phyloP scores from a whole-genome alignment of 2,113 vertebrate species.

The Pterocles gutturalis region DNA sequence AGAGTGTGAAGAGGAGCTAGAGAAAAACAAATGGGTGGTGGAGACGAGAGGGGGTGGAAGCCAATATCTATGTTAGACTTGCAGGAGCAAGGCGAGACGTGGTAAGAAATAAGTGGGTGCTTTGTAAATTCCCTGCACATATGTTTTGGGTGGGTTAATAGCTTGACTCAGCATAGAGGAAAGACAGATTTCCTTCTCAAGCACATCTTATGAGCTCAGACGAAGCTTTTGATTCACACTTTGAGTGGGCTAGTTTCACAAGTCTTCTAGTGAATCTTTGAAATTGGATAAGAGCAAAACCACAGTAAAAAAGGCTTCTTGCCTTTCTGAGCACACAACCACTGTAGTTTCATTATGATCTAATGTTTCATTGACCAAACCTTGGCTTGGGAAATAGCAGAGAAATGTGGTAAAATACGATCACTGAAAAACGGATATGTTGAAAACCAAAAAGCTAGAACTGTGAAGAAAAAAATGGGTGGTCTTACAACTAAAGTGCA shows the following conservation, averaged over 20 bases:
- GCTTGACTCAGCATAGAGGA: slow-evolving; percentile 28
- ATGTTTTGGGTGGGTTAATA: slow-evolving; percentile 8
- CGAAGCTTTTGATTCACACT: slow-evolving; percentile 37
- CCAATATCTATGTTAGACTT: not conserved
- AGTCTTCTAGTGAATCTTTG: slow-evolving; percentile 42
- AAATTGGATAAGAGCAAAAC: slow-evolving; percentile 63
- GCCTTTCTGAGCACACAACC: slow-evolving; percentile 33
- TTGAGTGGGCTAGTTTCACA: slow-evolving; percentile 61
- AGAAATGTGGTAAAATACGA: not conserved
- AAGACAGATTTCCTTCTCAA: slow-evolving; percentile 22
- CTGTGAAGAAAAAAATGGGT: not conserved
- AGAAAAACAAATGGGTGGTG: not conserved
- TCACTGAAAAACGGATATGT: not conserved
- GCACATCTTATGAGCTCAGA: not conserved
- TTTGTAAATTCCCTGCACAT: not conserved
- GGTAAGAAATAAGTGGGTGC: slow-evolving; percentile 8
- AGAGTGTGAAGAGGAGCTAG: not conserved
- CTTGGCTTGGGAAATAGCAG: not conserved
- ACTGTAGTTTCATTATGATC: slow-evolving; percentile 45
- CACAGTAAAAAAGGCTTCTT: slow-evolving; percentile 33
- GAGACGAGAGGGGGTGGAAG: not conserved
- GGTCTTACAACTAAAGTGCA: not conserved
- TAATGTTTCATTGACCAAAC: slow-evolving; percentile 51
- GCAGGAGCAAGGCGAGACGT: not conserved
- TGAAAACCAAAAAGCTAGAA: not conserved